Evolutionary conservation across 2,888 invertebrate genomes (phyloP).

Genomic region (Mamestra brassicae): DNA sequence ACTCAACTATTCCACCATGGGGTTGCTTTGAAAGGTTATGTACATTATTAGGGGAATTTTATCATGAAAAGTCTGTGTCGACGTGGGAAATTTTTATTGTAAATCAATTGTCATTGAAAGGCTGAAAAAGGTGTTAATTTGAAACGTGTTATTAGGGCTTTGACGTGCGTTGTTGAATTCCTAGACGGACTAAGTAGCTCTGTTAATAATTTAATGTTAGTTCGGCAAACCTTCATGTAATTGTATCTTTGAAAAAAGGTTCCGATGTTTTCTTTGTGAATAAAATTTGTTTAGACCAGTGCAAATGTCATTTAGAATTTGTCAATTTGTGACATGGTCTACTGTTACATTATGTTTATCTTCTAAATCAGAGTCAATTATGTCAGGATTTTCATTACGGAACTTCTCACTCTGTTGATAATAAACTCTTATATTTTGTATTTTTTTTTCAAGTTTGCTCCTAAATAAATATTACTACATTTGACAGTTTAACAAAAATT

Average conservation of each 20-base stretch:
- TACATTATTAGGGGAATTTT: conserved; percentile 66
- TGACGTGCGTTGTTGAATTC: not conserved
- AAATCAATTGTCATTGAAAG: conserved; percentile 4
- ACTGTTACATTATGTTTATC: no score
- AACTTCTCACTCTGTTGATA: no score
- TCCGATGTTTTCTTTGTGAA: not conserved
- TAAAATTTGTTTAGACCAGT: not conserved
- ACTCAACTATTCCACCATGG: conserved; percentile 28
- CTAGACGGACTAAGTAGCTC: not conserved
- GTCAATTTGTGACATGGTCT: no score
- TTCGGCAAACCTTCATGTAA: not conserved
- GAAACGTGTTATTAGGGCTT: conserved; percentile 13
- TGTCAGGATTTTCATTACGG: no score
- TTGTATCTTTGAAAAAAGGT: no score
- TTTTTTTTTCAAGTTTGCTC: no score
- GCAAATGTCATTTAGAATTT: no score
- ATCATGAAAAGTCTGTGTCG: not conserved
- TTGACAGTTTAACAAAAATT: no score
- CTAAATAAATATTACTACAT: no score
- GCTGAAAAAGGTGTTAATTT: conserved; percentile 38
- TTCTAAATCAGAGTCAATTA: no score
- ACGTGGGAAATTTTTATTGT: conserved; percentile 39
- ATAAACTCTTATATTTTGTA: no score
- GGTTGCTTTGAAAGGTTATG: conserved; percentile 61
- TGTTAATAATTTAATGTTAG: not conserved